Conservation (phyloP, 2,888 invertebrate genomes). For the Meteorus cinctellus region DNA sequence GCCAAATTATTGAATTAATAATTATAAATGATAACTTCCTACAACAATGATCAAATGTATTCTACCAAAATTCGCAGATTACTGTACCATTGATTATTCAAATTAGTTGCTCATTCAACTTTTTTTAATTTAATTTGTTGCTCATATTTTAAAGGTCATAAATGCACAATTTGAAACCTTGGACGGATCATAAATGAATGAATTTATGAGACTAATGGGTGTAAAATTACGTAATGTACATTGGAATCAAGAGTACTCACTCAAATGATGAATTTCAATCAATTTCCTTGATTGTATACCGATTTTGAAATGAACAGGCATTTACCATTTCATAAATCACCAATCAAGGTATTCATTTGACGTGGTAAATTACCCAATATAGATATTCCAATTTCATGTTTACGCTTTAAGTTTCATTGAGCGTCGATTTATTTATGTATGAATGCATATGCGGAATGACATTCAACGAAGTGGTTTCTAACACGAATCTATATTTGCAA, state of each 20-base stretch:
- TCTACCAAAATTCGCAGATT: not conserved
- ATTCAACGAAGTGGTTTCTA: not conserved
- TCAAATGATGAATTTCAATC: not conserved
- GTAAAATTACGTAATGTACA: not conserved
- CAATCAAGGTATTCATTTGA: not conserved
- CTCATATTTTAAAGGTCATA: too few species aligned
- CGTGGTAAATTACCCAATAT: not conserved
- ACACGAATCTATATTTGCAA: constrained; percentile 10
- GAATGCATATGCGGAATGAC: not conserved
- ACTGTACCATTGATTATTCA: too few species aligned
- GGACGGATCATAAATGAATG: not conserved
- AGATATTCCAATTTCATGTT: not conserved
- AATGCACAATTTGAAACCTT: too few species aligned
- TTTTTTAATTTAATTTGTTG: too few species aligned
- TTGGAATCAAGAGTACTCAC: not conserved
- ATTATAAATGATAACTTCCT: not conserved
- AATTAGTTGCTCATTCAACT: too few species aligned
- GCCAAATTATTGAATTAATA: not conserved
- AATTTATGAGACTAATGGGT: not conserved
- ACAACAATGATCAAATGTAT: not conserved
- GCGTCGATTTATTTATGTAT: not conserved
- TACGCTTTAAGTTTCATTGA: not conserved
- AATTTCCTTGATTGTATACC: constrained; percentile 5
- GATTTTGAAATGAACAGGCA: not conserved
- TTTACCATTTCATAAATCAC: not conserved